A percentile compares a stretch with the other conserved stretches of the same genome.
phyloP scores from a whole-genome alignment of 2,797 vertebrate species.

The Anguilla anguilla region DNA sequence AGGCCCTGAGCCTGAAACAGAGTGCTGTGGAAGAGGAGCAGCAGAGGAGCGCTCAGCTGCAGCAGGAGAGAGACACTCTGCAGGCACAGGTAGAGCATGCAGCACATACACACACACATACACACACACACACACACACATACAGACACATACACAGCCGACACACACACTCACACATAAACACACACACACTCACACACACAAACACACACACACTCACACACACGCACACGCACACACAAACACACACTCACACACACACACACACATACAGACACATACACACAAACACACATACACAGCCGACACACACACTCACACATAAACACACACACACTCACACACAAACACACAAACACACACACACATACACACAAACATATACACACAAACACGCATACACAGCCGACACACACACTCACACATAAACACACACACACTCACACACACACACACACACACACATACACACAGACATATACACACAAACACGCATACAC shows the following conservation, averaged over 20 bases:
- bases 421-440: slow-evolving; percentile 4
- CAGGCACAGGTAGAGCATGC: slow-evolving; percentile 43
- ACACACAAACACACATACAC: not conserved
- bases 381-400: not conserved
- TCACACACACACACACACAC: not conserved
- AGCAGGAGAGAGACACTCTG: slow-evolving; percentile 47
- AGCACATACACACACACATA: not conserved
- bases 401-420: not conserved
- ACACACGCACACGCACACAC: not conserved
- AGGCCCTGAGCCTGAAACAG: slow-evolving; percentile 54
- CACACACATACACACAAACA: not conserved
- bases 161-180: no score
- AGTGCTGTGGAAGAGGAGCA: slow-evolving; percentile 54
- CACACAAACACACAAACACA: no score
- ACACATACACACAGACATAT: not conserved
- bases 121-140: not conserved
- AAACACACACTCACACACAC: no score
- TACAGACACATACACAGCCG: not conserved
- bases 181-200: not conserved
- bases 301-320: not conserved
- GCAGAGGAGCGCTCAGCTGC: slow-evolving; percentile 38
- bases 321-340: no score
- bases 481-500: not conserved
- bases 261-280: not conserved
- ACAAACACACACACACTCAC: not conserved